Base-by-base conservation (phyloP, 2,113 vertebrate species). In the Lagopus muta region DNA sequence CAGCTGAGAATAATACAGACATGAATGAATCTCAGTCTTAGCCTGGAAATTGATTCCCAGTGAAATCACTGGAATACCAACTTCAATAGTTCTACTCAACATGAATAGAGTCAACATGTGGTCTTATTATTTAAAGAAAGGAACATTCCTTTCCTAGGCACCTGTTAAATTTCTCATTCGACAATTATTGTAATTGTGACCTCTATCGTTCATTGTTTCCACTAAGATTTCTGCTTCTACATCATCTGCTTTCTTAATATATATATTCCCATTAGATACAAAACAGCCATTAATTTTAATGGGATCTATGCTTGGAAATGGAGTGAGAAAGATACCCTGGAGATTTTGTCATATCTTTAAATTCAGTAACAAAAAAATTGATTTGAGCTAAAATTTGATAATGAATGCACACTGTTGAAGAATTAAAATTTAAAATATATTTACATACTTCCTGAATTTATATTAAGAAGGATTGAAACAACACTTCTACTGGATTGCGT, bases 101-200 rank as follows among this genome's bases (percentile, higher is more conserved):
- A 57, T 74, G 76, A 96, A 95, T 89, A 91, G 57, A 95, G 89
- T 93, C 92, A 96, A 96, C 60, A 92, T 93, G 72, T 87, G 95
- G 70, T 65, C 57, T 94, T 94, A 95, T 84, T 93, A 79, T 96
- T 94, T 95, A 74, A 84, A 84, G 79, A 72, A 93, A 90, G 70
- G 79, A 90, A 95, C 76, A 48, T 86, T 86, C 88, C 75, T 88
- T 60, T 94, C 71, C 91, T 11, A 96, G 62, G 88, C 69, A 78
- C 48, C 83, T 83, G 92, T 95, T 95, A 91, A 95, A 95, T 77
- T 78, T 74, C 64, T 97, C 17, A 72, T 67, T 90, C 88, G 86
- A 91, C 91, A 96, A 94, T 96, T 96, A 95, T 83, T 90, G 76
- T 91, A 96, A 97, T 97, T 95, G 91, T 96, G 95, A 94, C 82